A percentile compares a stretch with the other conserved stretches of the same genome.
phyloP scores from a whole-genome alignment of 92 coral and sea anemone species.

The Bergia sp. region DNA sequence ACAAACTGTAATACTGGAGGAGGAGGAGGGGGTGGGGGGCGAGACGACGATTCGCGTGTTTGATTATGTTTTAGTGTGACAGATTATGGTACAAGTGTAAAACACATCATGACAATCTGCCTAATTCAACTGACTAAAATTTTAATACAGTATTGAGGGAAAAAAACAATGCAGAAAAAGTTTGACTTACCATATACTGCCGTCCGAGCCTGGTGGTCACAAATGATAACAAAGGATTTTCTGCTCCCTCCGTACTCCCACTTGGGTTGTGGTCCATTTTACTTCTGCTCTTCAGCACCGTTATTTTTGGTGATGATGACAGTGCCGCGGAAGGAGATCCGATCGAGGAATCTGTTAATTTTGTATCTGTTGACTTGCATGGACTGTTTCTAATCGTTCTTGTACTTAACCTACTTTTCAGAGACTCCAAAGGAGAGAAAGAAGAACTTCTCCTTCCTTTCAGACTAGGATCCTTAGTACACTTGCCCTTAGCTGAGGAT shows the following conservation, averaged over 20 bases:
- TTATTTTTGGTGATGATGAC: slow-evolving; percentile 24
- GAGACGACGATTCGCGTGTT: not conserved
- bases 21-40: not conserved
- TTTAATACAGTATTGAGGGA: not conserved
- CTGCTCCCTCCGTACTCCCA: not conserved
- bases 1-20: not conserved
- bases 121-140: no score
- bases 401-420: slow-evolving; percentile 17
- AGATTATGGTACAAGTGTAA: no score
- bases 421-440: slow-evolving; percentile 37
- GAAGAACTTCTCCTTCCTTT: slow-evolving; percentile 36
- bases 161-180: not conserved
- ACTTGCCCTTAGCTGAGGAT: not conserved
- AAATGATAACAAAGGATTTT: slow-evolving; percentile 56
- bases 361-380: slow-evolving; percentile 12
- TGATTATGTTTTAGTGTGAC: no score
- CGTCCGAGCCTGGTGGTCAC: slow-evolving; percentile 78
- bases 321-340: slow-evolving; percentile 7
- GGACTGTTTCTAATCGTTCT: not conserved
- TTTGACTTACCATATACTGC: slow-evolving; percentile 60
- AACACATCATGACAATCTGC: no score
- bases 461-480: not conserved
- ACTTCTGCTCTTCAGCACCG: not conserved
- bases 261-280: not conserved
- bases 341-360: not conserved